phyloP scores from a whole-genome alignment of 1,140 invertebrate species.

The Rhizoglyphus robini region DNA sequence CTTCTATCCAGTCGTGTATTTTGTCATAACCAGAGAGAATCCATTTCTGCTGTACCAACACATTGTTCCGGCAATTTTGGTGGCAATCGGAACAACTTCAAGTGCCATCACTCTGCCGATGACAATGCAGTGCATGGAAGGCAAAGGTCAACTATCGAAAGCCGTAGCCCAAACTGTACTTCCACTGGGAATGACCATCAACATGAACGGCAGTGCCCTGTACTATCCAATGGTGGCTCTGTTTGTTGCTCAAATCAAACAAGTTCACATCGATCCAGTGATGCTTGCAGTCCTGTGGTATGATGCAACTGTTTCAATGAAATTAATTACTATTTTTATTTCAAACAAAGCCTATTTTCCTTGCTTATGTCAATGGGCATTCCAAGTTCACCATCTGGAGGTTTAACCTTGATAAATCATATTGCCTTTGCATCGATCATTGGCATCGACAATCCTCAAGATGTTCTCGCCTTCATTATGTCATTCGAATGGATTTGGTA shows the following conservation, averaged over 20 bases:
- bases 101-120: constrained; percentile 86
- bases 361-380: constrained; percentile 14
- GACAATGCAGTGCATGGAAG: constrained; percentile 83
- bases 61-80: constrained; percentile 67
- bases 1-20: constrained; percentile 67
- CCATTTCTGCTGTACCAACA: constrained; percentile 71
- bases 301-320: background rate
- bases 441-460: constrained; percentile 22
- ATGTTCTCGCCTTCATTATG: constrained; percentile 21
- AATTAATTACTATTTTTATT: background rate
- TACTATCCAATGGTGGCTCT: constrained; percentile 73
- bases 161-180: constrained; percentile 78
- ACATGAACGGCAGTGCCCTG: constrained; percentile 85
- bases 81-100: constrained; percentile 80
- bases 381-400: constrained; percentile 1
- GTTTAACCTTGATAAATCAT: constrained; percentile 20
- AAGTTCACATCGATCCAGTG: constrained; percentile 56
- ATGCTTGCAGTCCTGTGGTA: constrained; percentile 33
- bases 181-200: constrained; percentile 80
- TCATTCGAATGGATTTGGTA: constrained; percentile 25
- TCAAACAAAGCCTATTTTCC: background rate
- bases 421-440: constrained; percentile 20
- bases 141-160: constrained; percentile 69
- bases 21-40: constrained; percentile 65
- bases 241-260: constrained; percentile 83